Conservation (phyloP, 2,797 vertebrate genomes). For the Gymnoscopelus braueri region DNA sequence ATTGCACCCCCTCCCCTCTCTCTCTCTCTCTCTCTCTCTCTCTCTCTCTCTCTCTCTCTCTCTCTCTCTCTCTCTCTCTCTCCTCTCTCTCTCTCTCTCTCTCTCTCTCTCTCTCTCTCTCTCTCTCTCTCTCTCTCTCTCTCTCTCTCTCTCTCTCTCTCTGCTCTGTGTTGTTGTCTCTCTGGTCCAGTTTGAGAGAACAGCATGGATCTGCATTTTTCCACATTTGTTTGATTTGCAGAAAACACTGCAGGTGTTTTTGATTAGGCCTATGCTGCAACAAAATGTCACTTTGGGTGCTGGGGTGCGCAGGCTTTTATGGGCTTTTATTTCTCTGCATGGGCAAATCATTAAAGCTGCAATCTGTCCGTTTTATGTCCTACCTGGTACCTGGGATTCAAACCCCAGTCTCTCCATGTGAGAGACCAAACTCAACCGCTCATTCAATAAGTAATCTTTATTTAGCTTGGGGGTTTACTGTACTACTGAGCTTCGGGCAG, state of each 20-base stretch:
- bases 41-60: background rate
- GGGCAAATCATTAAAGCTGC: background rate
- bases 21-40: background rate
- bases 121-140: conserved; percentile 7
- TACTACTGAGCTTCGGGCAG: too few relatives aligned
- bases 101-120: background rate
- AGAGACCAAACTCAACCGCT: too few relatives aligned
- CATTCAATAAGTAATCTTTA: too few relatives aligned
- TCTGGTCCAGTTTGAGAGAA: background rate
- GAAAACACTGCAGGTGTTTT: background rate
- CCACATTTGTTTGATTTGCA: background rate
- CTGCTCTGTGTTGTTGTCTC: too few relatives aligned
- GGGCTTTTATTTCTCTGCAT: background rate
- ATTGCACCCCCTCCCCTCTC: background rate
- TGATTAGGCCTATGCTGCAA: background rate
- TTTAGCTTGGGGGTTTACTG: too few relatives aligned
- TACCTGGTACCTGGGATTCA: too few relatives aligned
- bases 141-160: background rate
- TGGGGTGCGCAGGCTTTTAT: background rate
- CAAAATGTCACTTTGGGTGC: background rate
- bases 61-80: background rate
- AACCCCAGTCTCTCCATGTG: too few relatives aligned
- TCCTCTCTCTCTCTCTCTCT: background rate
- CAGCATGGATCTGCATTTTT: background rate
- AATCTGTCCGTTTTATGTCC: too few relatives aligned